Conservation (phyloP, 2,888 invertebrate genomes). For the Synanthedon andrenaeformis region DNA sequence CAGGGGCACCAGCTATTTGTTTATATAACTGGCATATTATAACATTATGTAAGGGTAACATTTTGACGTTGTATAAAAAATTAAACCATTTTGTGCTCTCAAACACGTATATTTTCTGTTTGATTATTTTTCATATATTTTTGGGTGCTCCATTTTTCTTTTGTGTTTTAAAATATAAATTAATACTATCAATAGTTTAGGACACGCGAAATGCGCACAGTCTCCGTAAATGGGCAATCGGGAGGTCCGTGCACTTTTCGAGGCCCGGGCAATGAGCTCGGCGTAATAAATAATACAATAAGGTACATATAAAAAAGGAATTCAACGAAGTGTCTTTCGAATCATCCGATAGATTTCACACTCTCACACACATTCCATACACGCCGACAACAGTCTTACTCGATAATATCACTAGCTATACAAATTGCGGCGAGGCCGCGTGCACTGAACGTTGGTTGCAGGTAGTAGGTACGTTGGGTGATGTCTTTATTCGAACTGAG, state of each 20-base stretch:
- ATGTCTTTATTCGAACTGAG: constrained; percentile 67
- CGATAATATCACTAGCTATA: constrained; percentile 69
- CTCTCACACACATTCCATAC: constrained; percentile 53
- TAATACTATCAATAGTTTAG: constrained; percentile 61
- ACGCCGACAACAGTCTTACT: constrained; percentile 57
- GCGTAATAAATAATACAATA: constrained; percentile 49
- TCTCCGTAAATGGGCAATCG: constrained; percentile 65
- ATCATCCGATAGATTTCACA: constrained; percentile 60
- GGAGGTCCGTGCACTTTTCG: constrained; percentile 42
- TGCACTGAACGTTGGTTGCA: constrained; percentile 48
- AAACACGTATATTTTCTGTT: constrained; percentile 66
- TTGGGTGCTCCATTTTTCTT: constrained; percentile 68
- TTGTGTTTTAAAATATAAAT: constrained; percentile 62
- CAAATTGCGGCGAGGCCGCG: constrained; percentile 54
- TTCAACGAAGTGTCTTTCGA: constrained; percentile 59
- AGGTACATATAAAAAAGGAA: constrained; percentile 53
- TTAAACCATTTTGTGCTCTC: constrained; percentile 48
- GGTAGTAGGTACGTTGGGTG: constrained; percentile 18
- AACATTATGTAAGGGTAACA: too few relatives aligned
- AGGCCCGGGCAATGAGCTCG: constrained; percentile 65
- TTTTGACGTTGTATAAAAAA: constrained; percentile 12
- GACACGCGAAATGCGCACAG: constrained; percentile 43
- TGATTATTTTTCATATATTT: constrained; percentile 45
- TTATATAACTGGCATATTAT: too few relatives aligned
- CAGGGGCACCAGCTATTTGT: too few relatives aligned